A percentile compares a stretch with the other conserved stretches of the same genome.
phyloP scores from a whole-genome alignment of 2,113 vertebrate species.

The Leiothrix lutea region DNA sequence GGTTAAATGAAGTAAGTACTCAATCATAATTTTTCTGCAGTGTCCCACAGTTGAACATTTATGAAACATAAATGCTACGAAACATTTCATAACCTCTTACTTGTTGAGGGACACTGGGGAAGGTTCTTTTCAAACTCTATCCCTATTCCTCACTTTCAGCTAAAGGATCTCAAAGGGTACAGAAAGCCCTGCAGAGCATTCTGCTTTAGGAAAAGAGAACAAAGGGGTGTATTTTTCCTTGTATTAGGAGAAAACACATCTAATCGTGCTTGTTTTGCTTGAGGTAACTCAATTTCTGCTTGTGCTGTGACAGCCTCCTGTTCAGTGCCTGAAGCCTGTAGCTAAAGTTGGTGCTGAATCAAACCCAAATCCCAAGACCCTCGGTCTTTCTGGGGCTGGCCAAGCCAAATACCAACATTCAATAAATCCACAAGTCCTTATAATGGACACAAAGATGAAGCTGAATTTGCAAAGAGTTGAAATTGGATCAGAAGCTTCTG shows the following conservation, averaged over 20 bases:
- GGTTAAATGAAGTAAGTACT: neutral
- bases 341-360: neutral
- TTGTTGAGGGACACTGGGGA: neutral
- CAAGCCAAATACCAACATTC: neutral
- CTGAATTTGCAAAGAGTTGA: neutral
- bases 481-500: neutral
- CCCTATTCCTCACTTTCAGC: neutral
- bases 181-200: neutral
- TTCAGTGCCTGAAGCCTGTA: neutral
- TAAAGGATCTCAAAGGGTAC: neutral
- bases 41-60: neutral
- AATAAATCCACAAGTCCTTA: neutral
- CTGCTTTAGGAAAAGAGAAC: neutral
- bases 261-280: slow-evolving; percentile 16
- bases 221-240: neutral
- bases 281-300: neutral
- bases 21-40: neutral
- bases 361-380: neutral
- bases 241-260: neutral
- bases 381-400: neutral
- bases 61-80: neutral
- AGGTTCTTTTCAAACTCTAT: neutral
- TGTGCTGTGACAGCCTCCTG: neutral
- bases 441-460: neutral
- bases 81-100: neutral